A percentile compares a stretch with the other conserved stretches of the same genome.
Evolutionary conservation across 1,140 invertebrate genomes (phyloP).

Genomic region (Meteorus sp.): DNA sequence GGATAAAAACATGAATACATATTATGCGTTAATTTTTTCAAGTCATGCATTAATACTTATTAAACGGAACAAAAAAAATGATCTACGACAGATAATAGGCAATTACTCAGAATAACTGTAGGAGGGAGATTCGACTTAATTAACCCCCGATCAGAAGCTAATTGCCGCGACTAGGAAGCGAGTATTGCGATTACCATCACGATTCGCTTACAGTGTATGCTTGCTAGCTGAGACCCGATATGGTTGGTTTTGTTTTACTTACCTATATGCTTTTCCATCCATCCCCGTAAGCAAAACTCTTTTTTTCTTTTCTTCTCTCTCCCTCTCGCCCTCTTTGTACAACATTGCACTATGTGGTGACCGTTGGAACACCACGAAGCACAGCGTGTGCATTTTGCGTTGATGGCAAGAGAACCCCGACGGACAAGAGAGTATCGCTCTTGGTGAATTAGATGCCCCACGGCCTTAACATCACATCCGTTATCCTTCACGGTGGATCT

Average conservation of each 20-base stretch:
- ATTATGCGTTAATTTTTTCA: too few species aligned
- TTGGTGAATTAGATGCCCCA: conserved; percentile 18
- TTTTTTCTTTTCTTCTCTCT: too few species aligned
- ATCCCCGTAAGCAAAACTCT: too few species aligned
- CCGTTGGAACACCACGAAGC: conserved; percentile 10
- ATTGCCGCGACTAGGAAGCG: conserved; percentile 21
- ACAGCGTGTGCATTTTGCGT: background rate
- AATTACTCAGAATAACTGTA: conserved; percentile 17
- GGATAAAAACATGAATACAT: too few species aligned
- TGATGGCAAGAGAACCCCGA: conserved; percentile 7
- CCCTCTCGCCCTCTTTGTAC: background rate
- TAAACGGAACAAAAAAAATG: background rate
- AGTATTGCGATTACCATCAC: conserved; percentile 17
- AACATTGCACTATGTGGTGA: background rate
- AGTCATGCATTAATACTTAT: background rate
- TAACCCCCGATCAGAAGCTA: conserved; percentile 23
- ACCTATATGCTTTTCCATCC: conserved; percentile 10
- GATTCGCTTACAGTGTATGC: conserved; percentile 18
- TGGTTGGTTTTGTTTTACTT: too few species aligned
- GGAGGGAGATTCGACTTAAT: conserved; percentile 17
- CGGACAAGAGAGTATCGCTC: conserved; percentile 6
- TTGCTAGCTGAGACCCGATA: too few species aligned
- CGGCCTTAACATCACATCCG: conserved; percentile 11
- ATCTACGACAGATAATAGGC: conserved; percentile 11
- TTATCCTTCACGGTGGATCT: conserved; percentile 20